Base-by-base conservation (phyloP, 2,113 vertebrate species). In the Heterotilapia buettikoferi region DNA sequence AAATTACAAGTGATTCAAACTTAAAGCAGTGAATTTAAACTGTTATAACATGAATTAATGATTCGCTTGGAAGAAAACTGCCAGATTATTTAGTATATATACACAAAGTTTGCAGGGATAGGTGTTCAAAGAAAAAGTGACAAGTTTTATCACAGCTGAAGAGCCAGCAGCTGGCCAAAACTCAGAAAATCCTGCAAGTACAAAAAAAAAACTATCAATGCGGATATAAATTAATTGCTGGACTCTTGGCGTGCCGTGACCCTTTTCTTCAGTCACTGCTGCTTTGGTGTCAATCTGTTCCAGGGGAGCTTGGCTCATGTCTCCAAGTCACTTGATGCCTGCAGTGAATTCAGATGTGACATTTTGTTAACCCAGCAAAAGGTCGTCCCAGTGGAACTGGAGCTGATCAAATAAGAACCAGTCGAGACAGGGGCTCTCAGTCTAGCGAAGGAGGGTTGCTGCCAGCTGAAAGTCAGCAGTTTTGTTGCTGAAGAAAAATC, bases 321-420 rank as follows among this genome's bases (percentile, higher is more conserved):
- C 82, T 86, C 53, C 84, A 52, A 89, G 91, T 93, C 85, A 92
- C 90, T 92, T 82, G 89, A 92, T 88, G 91, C 90, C 54, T 16
- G 12, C 88, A 88, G 88, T 90, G 56, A 90, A 93, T 93, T 94
- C 88, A 85, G 53, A 93, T 88, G 91, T 93, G 92, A 91, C 94
- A 93, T 94, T 95, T 93, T 88, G 89, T 91, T 88, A 91, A 92
- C 84, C 86, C 89, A 54, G 87, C 90, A 87, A 90, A 84, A 94
- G 92, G 88, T 94, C 68, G 50, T 84, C 92, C 81, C 57, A 45
- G 68, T 80, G 66, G 88, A 89, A 80, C 86, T 80, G 52, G 12
- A 83, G 63, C 90, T 84, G 92, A 92, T 93, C 91, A 91, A 90
- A 92, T 88, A 90, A 63, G 86, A 90, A 83, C n/a, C 71, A 82